A percentile compares a stretch with the other conserved stretches of the same genome.
Evolutionary conservation across 2,797 vertebrate species (phyloP).

Genomic region (Lepilemur ruficaudatus): DNA sequence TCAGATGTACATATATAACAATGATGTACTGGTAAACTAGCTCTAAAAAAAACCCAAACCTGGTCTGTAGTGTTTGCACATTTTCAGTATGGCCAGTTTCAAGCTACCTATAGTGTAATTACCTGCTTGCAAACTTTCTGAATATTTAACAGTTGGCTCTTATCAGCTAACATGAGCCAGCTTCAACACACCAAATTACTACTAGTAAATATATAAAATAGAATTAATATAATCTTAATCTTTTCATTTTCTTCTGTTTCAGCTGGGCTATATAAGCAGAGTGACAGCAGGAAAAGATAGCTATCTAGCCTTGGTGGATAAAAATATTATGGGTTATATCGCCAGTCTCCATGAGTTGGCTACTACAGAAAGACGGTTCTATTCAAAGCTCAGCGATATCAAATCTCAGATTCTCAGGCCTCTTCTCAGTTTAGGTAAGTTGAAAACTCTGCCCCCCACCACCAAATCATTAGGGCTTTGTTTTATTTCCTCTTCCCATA

Average conservation of each 20-base stretch:
- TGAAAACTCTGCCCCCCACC: accelerated
- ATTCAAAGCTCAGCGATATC: constrained; percentile 91
- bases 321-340: constrained; percentile 95
- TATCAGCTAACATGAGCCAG: background rate
- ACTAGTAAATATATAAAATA: background rate
- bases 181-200: background rate
- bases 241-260: constrained; percentile 63
- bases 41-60: background rate
- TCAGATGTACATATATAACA: background rate
- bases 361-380: constrained; percentile 93
- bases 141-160: background rate
- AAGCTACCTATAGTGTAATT: background rate
- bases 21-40: background rate
- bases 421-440: constrained; percentile 93
- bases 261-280: constrained; percentile 95
- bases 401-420: constrained; percentile 93
- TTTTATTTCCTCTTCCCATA: constrained; percentile 26
- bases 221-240: constrained; percentile 19
- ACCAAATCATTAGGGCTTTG: background rate
- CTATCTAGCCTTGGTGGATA: constrained; percentile 91
- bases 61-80: background rate
- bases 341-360: constrained; percentile 96
- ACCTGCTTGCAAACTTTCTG: constrained; percentile 15
- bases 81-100: background rate
- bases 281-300: constrained; percentile 90